These are phyloP conservation scores for Athene cunicularia DNA, from an alignment of 2,113 vertebrate species.

Conservation along the genomic window DNA sequence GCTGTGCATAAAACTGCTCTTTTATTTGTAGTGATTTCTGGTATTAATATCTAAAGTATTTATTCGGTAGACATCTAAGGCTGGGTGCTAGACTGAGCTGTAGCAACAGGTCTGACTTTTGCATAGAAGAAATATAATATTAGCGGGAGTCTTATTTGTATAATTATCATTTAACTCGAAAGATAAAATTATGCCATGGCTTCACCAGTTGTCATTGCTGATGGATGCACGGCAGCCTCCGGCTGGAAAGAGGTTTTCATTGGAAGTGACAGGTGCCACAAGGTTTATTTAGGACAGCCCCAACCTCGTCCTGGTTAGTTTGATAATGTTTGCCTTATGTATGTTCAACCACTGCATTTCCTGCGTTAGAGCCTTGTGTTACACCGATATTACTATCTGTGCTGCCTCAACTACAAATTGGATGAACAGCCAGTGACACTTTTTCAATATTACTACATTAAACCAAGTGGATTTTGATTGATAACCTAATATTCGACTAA, in stretches of 20 bases:
- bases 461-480: slow-evolving; percentile 99
- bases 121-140: accelerated
- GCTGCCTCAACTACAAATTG: slow-evolving; percentile 98
- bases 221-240: slow-evolving; percentile 12
- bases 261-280: slow-evolving; percentile 57
- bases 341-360: slow-evolving; percentile 65
- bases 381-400: slow-evolving; percentile 88
- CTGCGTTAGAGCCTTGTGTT: slow-evolving; percentile 80
- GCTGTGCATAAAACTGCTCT: neutral
- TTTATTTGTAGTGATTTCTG: neutral
- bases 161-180: neutral
- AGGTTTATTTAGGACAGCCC: slow-evolving; percentile 65
- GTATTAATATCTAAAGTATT: neutral
- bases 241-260: slow-evolving; percentile 4
- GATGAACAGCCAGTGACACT: slow-evolving; percentile 96
- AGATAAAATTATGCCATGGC: neutral
- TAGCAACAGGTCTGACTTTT: neutral
- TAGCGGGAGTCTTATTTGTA: neutral
- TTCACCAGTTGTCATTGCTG: neutral
- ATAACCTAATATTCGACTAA: slow-evolving; percentile 99
- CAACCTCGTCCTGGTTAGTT: slow-evolving; percentile 33
- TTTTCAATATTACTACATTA: slow-evolving; percentile 99
- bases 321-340: slow-evolving; percentile 59
- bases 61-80: neutral
- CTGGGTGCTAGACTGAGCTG: neutral